Evolutionary conservation across 2,113 vertebrate species (phyloP), one percentile per base, ranked within the genome.

Genomic region (Harpagus bidentatus): DNA sequence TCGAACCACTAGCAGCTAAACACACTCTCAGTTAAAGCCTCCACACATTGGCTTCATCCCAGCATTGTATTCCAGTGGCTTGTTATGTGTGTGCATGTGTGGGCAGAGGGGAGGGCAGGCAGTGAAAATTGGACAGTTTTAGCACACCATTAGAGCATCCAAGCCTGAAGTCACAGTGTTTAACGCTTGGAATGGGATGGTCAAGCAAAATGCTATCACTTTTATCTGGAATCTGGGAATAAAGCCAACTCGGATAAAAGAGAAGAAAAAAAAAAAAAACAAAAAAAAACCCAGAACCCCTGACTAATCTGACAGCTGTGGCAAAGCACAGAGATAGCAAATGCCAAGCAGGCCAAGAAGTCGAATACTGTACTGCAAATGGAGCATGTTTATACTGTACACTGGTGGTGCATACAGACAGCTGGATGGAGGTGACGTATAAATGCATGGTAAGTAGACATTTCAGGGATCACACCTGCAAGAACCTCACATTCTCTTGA

Each of bases 171-270:
- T 93, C 97, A 96, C 90, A 95, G 81, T 96, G 95, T 98, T 98
- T 98, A 98, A 98, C 0, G 15, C 95, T 93, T 97, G 97, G 97
- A 98, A 98, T 96, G 91, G 96, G 96, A 96, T 94, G 97, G 97
- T 98, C 97, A 98, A 97, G 96, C 90, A 98, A 98, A 98, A 98
- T 92, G 66, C 77, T 96, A 94, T 97, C 96, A 97, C 95, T 98
- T 98, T 97, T 96, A 97, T 98, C 97, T 97, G 93, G 91, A 97
- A 97, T 97, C 97, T 98, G 97, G 98, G 98, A 97, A 95, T 83
- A 95, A 98, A 97, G 97, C 97, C 98, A 98, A 88, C 89, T 92
- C 43, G 3, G 94, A 97, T 97, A 93, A 96, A 97, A 73, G 59
- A 77, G 63, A 17, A 6, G 8, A 19, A 70, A 47, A 79, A 93